These are phyloP conservation scores for Nephrotoma flavescens DNA, from an alignment of 2,888 invertebrate species.

Conservation along the genomic window DNA sequence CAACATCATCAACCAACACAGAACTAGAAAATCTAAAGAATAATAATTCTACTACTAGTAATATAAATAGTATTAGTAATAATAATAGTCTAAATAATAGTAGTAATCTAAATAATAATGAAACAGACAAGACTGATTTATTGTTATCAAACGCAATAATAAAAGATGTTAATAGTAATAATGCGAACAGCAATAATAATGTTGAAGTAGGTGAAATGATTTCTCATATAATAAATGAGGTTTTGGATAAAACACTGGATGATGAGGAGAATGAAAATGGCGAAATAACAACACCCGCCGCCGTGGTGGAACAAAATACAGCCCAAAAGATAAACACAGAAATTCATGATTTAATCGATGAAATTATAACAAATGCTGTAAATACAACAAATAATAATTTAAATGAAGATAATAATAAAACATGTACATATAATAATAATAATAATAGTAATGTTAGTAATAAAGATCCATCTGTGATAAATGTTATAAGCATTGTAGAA, in stretches of 20 bases:
- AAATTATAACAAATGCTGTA: conserved; percentile 35
- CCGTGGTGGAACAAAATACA: conserved; percentile 14
- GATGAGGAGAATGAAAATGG: conserved; percentile 13
- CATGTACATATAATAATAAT: conserved; percentile 11
- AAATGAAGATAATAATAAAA: conserved; percentile 12
- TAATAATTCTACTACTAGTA: conserved; percentile 17
- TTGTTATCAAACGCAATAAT: conserved; percentile 20
- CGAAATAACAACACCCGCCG: conserved; percentile 5
- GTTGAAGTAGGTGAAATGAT: conserved; percentile 19
- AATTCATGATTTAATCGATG: conserved; percentile 36
- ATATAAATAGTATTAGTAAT: conserved; percentile 20
- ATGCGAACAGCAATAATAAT: conserved; percentile 10
- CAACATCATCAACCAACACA: background rate
- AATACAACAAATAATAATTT: conserved; percentile 25
- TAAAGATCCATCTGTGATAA: conserved; percentile 6
- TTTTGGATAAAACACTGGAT: conserved; percentile 22
- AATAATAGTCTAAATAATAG: conserved; percentile 10
- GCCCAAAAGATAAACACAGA: conserved; percentile 17
- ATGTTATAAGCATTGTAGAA: conserved; percentile 5
- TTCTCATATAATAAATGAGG: conserved; percentile 25
- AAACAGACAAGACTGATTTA: conserved; percentile 31
- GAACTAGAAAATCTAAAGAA: conserved; percentile 7
- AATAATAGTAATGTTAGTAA: conserved; percentile 7
- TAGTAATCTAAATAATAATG: conserved; percentile 18
- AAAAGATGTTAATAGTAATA: conserved; percentile 12